Conservation (phyloP, 2,797 vertebrate genomes). For the Heteromormyrus szaboi region DNA sequence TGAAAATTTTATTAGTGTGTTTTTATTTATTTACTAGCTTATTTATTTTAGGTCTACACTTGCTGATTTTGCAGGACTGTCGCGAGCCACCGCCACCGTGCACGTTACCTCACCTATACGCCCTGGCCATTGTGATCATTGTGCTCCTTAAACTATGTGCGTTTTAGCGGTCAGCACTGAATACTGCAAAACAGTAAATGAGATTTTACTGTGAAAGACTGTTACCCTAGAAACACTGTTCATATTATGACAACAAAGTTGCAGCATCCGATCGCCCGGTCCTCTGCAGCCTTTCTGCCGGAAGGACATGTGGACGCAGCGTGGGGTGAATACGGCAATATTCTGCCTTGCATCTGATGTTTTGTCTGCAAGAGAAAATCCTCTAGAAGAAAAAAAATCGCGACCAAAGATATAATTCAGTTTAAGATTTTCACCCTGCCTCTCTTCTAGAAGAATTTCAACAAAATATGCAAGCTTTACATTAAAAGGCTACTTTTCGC, state of each 20-base stretch:
- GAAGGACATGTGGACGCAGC: slow-evolving; percentile 15
- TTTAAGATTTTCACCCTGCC: slow-evolving; percentile 47
- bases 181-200: not conserved
- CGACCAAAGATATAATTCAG: slow-evolving; percentile 57
- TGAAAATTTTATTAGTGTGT: not conserved
- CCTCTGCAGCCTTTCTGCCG: not conserved
- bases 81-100: not conserved
- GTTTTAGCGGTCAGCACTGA: not conserved
- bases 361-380: slow-evolving; percentile 35
- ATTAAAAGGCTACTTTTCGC: slow-evolving; percentile 87
- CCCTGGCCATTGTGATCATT: not conserved
- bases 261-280: not conserved
- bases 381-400: slow-evolving; percentile 42
- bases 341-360: slow-evolving; percentile 20
- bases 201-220: not conserved
- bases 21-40: not conserved
- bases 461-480: slow-evolving; percentile 82
- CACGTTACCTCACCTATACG: not conserved
- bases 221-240: not conserved
- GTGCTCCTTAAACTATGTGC: not conserved
- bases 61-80: not conserved
- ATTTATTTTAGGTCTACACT: not conserved
- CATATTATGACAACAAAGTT: not conserved
- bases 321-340: slow-evolving; percentile 1
- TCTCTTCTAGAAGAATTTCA: slow-evolving; percentile 57